Conservation (phyloP, 2,797 vertebrate genomes). For the Eulemur albifrons region DNA sequence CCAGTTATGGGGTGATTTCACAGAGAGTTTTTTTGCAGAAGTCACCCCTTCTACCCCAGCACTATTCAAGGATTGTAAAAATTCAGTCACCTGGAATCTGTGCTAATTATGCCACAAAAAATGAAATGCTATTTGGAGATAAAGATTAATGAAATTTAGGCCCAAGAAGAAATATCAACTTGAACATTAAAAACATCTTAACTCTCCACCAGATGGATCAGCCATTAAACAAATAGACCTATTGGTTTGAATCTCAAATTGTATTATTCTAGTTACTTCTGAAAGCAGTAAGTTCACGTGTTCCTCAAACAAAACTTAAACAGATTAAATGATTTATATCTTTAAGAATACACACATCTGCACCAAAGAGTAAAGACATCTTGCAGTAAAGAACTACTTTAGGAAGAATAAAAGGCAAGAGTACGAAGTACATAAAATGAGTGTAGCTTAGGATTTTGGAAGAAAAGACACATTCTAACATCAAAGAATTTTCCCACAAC, state of each 20-base stretch:
- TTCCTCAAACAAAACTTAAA: slow-evolving; percentile 53
- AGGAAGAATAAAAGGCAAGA: slow-evolving; percentile 46
- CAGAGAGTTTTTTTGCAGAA: slow-evolving; percentile 12
- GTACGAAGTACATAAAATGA: slow-evolving; percentile 29
- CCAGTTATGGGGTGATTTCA: slow-evolving; percentile 25
- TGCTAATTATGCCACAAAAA: not conserved
- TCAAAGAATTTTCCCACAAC: slow-evolving; percentile 67
- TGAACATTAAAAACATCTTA: not conserved
- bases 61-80: slow-evolving; percentile 30
- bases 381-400: slow-evolving; percentile 47
- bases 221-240: not conserved
- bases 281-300: not conserved
- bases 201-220: not conserved
- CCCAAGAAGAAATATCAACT: slow-evolving; percentile 29
- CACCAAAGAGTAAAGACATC: slow-evolving; percentile 59
- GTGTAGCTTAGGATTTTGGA: slow-evolving; percentile 41
- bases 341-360: slow-evolving; percentile 46
- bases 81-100: not conserved
- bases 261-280: not conserved
- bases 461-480: slow-evolving; percentile 52
- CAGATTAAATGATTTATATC: slow-evolving; percentile 1
- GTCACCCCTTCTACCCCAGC: not conserved
- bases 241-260: slow-evolving; percentile 3
- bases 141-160: slow-evolving; percentile 37
- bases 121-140: not conserved